phyloP scores from a whole-genome alignment of 2,113 vertebrate genomes.

The Corvus moneduloides region DNA sequence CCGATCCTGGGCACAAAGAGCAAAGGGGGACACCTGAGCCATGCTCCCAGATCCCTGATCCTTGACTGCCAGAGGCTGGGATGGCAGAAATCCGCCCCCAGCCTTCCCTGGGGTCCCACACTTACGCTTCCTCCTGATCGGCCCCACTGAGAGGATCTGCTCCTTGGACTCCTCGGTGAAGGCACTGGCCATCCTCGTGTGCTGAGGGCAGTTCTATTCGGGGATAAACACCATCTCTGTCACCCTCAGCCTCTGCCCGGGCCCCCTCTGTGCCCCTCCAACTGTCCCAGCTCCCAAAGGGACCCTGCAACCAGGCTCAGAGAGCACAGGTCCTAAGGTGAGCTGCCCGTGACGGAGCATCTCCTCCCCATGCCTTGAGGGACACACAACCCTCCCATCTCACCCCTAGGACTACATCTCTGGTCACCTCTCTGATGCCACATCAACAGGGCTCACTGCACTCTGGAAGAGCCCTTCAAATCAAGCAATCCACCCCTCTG shows the following conservation, averaged over 20 bases:
- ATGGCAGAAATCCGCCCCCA: rapidly evolving
- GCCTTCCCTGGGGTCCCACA: neutral
- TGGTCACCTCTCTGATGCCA: rapidly evolving
- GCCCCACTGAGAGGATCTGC: constrained; percentile 92
- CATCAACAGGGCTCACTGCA: rapidly evolving
- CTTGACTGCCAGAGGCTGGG: neutral
- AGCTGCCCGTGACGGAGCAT: rapidly evolving
- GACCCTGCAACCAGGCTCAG: rapidly evolving
- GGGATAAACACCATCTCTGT: neutral
- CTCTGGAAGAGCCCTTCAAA: rapidly evolving
- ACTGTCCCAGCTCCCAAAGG: neutral
- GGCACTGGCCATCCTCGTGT: constrained; percentile 82
- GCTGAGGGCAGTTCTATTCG: constrained; percentile 89
- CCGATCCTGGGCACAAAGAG: constrained; percentile 70
- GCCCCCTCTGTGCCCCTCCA: rapidly evolving
- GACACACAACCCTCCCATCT: rapidly evolving
- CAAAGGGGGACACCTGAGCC: neutral
- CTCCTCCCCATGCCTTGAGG: neutral
- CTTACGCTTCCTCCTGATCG: constrained; percentile 90
- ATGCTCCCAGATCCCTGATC: rapidly evolving
- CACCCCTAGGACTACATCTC: rapidly evolving
- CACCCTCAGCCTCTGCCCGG: neutral
- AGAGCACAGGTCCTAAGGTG: rapidly evolving
- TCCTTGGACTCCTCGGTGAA: constrained; percentile 80
- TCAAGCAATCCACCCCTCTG: rapidly evolving